Base-by-base conservation (phyloP, 1,140 invertebrate genomes). In the Papilio glaucus region DNA sequence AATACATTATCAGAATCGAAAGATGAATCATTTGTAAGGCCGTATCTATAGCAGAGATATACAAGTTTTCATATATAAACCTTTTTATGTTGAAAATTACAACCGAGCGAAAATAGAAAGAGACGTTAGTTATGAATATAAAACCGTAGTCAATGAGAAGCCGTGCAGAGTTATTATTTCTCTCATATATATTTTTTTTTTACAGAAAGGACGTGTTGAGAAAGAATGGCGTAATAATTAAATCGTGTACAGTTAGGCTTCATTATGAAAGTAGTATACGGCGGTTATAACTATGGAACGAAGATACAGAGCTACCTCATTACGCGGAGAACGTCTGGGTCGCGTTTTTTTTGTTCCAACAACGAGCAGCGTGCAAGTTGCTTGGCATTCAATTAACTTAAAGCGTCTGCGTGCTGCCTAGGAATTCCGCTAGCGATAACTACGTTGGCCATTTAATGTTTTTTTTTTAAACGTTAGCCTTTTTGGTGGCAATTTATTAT, bases 221-320 rank as follows among this genome's bases (percentile, higher is more conserved):
- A 60, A 24, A 65, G 33, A 65, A 65, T 65, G 62, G 37, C 37
- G 62, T 8, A 41, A 15, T 65, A 65, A 65, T 65, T 65, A 65
- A 65, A 65, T 65, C 62, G 62, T 65, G 62, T 65, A 65, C 62
- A 38, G 62, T 65, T 65, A 65, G 62, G 62, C 9, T 65, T 65
- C 33, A 65, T 65, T 65, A 65, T 38, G 13, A 38, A 39, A 65
- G 62, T 63, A 33, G 1, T 65, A 29, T 65, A 65, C 21, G 62
- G 62, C 37, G 15, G 15, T 15, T 39, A 65, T 65, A 65, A 18
- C 45, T 18, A 53, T 53, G 18, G 39, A 39, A 65, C 33, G 62
- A 39, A 65, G 62, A 65, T 62, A 62, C 18, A 39, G 15, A 21
- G 61, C 61, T 63, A 63, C 37, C 33, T 65, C 62, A 65, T 65